Evolutionary conservation across 2,797 vertebrate species (phyloP).

Genomic region (Amphiprion clarkii): DNA sequence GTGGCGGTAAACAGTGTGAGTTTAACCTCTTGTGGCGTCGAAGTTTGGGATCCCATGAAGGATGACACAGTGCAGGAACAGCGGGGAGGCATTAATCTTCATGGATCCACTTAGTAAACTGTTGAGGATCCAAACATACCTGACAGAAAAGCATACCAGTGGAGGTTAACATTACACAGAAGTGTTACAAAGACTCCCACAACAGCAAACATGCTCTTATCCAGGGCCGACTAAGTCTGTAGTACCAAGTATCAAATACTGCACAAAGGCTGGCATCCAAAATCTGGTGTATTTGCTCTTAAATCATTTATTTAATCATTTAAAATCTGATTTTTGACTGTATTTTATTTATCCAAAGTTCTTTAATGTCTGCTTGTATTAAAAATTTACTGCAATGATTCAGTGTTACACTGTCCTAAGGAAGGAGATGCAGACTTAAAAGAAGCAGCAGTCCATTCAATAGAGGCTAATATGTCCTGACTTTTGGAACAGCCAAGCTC

Average conservation of each 20-base stretch:
- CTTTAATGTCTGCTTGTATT: background rate
- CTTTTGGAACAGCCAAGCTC: background rate
- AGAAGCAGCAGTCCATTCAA: background rate
- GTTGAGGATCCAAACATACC: slow-evolving; percentile 94
- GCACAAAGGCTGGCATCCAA: too few relatives aligned
- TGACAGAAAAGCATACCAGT: slow-evolving; percentile 62
- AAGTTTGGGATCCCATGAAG: slow-evolving; percentile 92
- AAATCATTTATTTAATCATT: too few relatives aligned
- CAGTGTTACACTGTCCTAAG: background rate
- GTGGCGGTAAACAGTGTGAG: slow-evolving; percentile 54
- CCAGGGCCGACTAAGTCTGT: background rate
- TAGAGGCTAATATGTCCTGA: background rate
- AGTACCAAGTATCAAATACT: too few relatives aligned
- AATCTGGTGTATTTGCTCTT: too few relatives aligned
- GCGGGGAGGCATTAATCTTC: slow-evolving; percentile 93
- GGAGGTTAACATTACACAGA: slow-evolving; percentile 9
- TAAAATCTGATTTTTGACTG: too few relatives aligned
- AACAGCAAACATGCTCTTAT: background rate
- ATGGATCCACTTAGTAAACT: slow-evolving; percentile 93
- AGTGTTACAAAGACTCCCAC: background rate
- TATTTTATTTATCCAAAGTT: too few relatives aligned
- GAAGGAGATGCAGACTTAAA: background rate
- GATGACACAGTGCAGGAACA: slow-evolving; percentile 93
- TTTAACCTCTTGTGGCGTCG: slow-evolving; percentile 88
- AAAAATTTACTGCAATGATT: background rate